These are phyloP conservation scores for Sarcophaga carnaria DNA, from an alignment of 2,888 invertebrate species.

Conservation along the genomic window DNA sequence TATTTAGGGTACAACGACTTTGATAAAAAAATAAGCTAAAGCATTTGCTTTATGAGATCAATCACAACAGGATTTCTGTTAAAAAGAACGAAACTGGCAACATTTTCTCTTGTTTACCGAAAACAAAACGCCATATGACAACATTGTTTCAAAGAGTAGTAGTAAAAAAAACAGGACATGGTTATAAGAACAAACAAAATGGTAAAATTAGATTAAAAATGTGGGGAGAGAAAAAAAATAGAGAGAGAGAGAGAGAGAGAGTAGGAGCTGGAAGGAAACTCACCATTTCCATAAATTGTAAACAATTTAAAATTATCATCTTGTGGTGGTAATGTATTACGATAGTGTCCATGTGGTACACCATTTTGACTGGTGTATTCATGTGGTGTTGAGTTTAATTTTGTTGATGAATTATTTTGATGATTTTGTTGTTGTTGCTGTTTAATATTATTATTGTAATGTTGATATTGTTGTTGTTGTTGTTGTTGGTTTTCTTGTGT, in stretches of 20 bases:
- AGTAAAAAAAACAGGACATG: too few species aligned
- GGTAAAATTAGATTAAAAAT: too few species aligned
- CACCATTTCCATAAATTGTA: slow-evolving; percentile 82
- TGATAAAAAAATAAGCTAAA: too few species aligned
- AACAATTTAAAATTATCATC: slow-evolving; percentile 82
- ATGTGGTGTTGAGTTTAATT: slow-evolving; percentile 72
- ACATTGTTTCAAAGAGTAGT: too few species aligned
- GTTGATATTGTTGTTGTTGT: slow-evolving; percentile 60
- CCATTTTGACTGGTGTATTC: slow-evolving; percentile 76
- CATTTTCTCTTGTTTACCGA: too few species aligned
- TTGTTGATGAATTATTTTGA: slow-evolving; percentile 64
- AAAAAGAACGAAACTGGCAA: too few species aligned
- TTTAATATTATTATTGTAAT: slow-evolving; percentile 63
- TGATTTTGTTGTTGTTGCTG: slow-evolving; percentile 55
- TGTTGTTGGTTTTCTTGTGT: slow-evolving; percentile 30
- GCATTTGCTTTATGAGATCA: too few species aligned
- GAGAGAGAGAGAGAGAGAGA: slow-evolving; percentile 47
- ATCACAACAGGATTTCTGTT: too few species aligned
- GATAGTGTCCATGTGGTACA: slow-evolving; percentile 77
- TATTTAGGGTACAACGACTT: too few species aligned
- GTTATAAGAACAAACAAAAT: too few species aligned
- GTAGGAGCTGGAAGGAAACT: slow-evolving; percentile 73
- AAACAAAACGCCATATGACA: too few species aligned
- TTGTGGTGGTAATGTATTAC: slow-evolving; percentile 72
- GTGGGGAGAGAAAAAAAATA: background rate